These are phyloP conservation scores for Corydoras sp. DNA, from an alignment of 2,113 vertebrate species.

Conservation along the genomic window DNA sequence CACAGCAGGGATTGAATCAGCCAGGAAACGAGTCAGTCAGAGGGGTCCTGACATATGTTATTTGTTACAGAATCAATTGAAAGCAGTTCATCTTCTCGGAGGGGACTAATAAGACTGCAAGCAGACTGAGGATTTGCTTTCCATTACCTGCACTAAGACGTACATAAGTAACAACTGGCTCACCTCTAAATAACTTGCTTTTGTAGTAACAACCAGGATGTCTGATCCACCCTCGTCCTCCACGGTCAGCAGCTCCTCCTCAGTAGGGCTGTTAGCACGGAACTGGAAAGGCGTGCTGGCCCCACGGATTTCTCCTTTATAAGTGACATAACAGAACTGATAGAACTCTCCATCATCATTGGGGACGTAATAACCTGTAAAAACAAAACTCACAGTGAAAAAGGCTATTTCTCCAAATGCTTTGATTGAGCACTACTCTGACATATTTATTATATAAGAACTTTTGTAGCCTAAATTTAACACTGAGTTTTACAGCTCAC, in stretches of 20 bases:
- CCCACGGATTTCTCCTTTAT: slow-evolving; percentile 96
- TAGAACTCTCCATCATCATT: slow-evolving; percentile 98
- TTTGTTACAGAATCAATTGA: neutral
- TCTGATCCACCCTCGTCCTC: slow-evolving; percentile 96
- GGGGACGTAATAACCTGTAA: slow-evolving; percentile 89
- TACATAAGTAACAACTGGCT: neutral
- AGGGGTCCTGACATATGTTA: neutral
- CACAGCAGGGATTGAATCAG: slow-evolving; percentile 1
- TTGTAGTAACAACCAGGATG: slow-evolving; percentile 96
- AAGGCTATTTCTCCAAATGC: slow-evolving; percentile 4
- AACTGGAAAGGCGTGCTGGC: slow-evolving; percentile 98
- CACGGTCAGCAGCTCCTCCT: slow-evolving; percentile 90
- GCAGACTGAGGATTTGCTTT: too few relatives aligned
- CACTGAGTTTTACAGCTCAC: slow-evolving; percentile 19
- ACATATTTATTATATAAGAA: neutral
- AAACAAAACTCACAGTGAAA: slow-evolving; percentile 1
- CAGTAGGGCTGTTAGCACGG: slow-evolving; percentile 80
- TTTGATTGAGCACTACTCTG: neutral
- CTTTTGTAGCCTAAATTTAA: slow-evolving; percentile 1
- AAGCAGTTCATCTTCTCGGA: neutral
- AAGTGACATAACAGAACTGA: slow-evolving; percentile 96
- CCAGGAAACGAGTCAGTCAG: slow-evolving; percentile 12
- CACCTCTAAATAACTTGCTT: slow-evolving; percentile 92
- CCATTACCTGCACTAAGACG: too few relatives aligned
- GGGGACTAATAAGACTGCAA: neutral